Evolutionary conservation across 2,888 invertebrate species (phyloP).

Genomic region (Eurytoma adleriae): DNA sequence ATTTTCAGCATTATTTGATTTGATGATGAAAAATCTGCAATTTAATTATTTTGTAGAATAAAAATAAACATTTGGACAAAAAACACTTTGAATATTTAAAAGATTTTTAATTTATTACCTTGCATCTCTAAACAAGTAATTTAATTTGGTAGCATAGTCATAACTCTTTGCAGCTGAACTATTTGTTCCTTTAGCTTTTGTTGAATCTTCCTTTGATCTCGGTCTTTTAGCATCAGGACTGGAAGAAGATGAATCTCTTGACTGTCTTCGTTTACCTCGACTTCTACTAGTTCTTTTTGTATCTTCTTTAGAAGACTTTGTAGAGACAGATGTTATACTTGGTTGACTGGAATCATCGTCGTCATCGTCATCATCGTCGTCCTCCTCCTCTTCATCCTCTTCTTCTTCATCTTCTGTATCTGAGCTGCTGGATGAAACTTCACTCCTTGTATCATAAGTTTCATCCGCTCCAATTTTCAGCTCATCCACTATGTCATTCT

Average conservation of each 20-base stretch:
- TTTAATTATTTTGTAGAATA: background rate
- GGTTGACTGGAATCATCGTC: slow-evolving; percentile 80
- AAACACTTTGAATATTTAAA: slow-evolving; percentile 36
- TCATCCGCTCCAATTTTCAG: slow-evolving; percentile 86
- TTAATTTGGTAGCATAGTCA: slow-evolving; percentile 92
- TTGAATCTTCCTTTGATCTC: slow-evolving; percentile 70
- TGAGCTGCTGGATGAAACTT: slow-evolving; percentile 90
- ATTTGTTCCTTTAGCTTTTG: slow-evolving; percentile 64
- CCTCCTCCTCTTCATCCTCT: slow-evolving; percentile 36
- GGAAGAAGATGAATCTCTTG: slow-evolving; percentile 71
- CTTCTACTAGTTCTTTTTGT: slow-evolving; percentile 72
- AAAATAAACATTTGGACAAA: background rate
- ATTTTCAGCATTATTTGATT: slow-evolving; percentile 98
- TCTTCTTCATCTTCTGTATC: slow-evolving; percentile 64
- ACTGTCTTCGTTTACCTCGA: slow-evolving; percentile 69
- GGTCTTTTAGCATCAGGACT: slow-evolving; percentile 74
- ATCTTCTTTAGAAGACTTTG: slow-evolving; percentile 79
- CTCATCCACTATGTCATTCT: slow-evolving; percentile 86
- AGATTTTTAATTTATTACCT: slow-evolving; percentile 70
- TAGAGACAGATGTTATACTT: slow-evolving; percentile 87
- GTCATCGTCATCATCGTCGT: slow-evolving; percentile 49
- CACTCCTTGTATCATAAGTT: slow-evolving; percentile 90
- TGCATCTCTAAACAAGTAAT: slow-evolving; percentile 95
- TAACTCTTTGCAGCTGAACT: slow-evolving; percentile 81
- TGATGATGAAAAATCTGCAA: slow-evolving; percentile 92